Evolutionary conservation across 1,140 invertebrate species (phyloP).

Genomic region (Fopius arisanus): DNA sequence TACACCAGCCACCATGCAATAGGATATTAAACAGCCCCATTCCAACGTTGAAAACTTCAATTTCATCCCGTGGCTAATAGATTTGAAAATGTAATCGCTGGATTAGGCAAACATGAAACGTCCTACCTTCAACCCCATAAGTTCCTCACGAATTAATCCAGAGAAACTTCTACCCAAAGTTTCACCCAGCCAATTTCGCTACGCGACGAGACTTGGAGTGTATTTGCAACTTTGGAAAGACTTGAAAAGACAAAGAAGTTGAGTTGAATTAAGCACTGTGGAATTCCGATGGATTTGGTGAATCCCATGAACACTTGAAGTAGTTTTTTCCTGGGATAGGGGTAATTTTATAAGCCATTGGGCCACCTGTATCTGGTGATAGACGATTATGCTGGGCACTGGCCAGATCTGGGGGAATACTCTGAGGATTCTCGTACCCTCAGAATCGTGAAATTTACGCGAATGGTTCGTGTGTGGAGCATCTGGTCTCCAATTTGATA

Average conservation of each 20-base stretch:
- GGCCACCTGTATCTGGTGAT: too few species aligned
- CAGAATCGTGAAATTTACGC: background rate
- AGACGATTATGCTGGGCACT: too few species aligned
- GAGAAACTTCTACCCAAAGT: conserved; percentile 20
- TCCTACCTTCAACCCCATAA: conserved; percentile 9
- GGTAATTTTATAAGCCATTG: background rate
- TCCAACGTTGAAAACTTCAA: background rate
- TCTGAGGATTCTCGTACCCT: background rate
- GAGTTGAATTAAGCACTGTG: background rate
- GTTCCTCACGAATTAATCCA: conserved; percentile 29
- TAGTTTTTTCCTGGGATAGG: background rate
- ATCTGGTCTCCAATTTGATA: background rate
- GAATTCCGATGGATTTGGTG: background rate
- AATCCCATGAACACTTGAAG: background rate
- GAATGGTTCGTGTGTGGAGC: background rate
- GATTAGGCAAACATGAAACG: conserved; percentile 11
- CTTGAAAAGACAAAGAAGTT: background rate
- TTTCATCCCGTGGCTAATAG: conserved; percentile 23
- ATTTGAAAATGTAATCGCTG: conserved; percentile 31
- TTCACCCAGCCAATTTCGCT: conserved; percentile 22
- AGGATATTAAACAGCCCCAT: background rate
- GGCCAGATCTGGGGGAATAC: too few species aligned
- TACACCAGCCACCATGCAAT: background rate
- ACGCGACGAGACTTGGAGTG: background rate
- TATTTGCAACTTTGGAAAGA: background rate